A percentile compares a stretch with the other conserved stretches of the same genome.
Conservation (phyloP, 2,113 vertebrate species). For the Castor canadensis region DNA sequence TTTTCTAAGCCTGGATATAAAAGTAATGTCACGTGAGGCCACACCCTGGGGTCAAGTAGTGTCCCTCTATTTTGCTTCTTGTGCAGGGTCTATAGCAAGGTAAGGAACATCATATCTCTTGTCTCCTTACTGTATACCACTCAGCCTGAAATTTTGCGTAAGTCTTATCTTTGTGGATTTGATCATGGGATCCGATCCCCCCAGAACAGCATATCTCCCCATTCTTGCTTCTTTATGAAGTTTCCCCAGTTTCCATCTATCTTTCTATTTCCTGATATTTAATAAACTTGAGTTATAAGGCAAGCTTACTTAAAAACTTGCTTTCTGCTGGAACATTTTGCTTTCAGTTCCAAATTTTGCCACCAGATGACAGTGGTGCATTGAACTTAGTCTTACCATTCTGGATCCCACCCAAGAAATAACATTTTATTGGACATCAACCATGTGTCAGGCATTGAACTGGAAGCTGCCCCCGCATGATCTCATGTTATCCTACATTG, state of each 20-base stretch:
- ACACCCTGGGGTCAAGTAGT: background rate
- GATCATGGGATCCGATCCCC: background rate
- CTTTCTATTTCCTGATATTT: background rate
- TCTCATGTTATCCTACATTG: background rate
- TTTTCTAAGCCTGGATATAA: background rate
- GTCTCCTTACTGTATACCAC: background rate
- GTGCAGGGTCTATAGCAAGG: background rate
- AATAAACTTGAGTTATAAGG: background rate
- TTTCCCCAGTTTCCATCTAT: background rate
- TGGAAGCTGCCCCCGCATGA: background rate
- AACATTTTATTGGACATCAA: background rate
- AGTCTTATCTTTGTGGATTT: background rate
- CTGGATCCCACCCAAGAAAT: background rate
- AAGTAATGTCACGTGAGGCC: background rate
- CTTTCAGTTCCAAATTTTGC: background rate
- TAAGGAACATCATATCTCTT: background rate
- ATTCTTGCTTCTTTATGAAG: background rate
- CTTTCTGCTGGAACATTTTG: background rate
- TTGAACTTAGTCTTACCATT: background rate
- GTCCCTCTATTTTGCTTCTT: background rate
- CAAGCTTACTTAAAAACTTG: fast-evolving
- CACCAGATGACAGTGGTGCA: slow-evolving; percentile 25
- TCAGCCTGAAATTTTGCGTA: background rate
- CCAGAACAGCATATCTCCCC: background rate
- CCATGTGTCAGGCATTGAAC: fast-evolving